Percentiles rank a stretch among this genome's conserved stretches.
phyloP scores from a whole-genome alignment of 2,797 vertebrate genomes.

The Spinus olivaceus region DNA sequence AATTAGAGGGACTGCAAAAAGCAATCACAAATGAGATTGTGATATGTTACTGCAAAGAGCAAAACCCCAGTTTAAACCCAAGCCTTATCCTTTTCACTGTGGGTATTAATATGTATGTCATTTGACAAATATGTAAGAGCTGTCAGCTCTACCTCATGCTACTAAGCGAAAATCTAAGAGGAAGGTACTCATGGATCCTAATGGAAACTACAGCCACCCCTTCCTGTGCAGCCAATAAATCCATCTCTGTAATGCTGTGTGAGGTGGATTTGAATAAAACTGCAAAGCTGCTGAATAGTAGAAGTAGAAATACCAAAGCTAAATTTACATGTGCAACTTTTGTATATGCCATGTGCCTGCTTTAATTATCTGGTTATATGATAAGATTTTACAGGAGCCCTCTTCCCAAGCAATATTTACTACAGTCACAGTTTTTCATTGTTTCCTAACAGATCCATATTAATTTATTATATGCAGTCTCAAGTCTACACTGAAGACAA shows the following conservation, averaged over 20 bases:
- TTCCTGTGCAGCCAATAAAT: background rate
- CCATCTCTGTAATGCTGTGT: background rate
- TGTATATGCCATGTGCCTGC: background rate
- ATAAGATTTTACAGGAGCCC: accelerated
- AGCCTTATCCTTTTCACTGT: background rate
- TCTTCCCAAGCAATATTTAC: background rate
- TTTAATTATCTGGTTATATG: background rate
- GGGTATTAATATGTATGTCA: background rate
- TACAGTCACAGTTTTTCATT: background rate
- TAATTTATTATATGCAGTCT: background rate
- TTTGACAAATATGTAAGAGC: background rate
- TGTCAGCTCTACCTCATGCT: background rate
- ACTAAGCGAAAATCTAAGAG: background rate
- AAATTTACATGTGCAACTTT: background rate
- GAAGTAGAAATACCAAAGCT: background rate
- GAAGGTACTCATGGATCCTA: accelerated
- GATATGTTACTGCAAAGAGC: background rate
- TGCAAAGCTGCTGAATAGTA: background rate
- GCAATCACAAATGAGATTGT: accelerated
- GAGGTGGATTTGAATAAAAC: background rate
- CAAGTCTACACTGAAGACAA: background rate
- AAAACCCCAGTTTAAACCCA: background rate
- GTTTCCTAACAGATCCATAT: accelerated
- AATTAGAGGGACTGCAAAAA: background rate
- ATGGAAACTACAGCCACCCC: background rate